Base-by-base conservation (phyloP, 2,113 vertebrate species). In the Clarias macrocephalus region DNA sequence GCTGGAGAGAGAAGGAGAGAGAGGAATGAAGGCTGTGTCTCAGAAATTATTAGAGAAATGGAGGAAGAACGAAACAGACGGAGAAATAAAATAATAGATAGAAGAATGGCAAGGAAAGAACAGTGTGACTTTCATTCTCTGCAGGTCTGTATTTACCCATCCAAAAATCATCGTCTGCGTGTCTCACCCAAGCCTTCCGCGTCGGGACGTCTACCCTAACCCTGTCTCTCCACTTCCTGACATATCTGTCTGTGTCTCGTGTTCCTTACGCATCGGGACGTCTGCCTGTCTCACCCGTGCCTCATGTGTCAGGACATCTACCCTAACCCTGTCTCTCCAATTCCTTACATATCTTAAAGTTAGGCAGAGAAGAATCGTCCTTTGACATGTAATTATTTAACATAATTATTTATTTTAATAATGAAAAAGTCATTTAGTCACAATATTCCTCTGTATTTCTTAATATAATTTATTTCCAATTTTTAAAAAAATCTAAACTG, bases 1-100 rank as follows among this genome's bases (percentile, higher is more conserved):
- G 96, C 94, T 97, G 89, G 54, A 7, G 59, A 54, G 15, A 52
- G 48, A 86, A 37, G 5, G 33, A 54, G 1, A 7, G 57, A 65
- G 28, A 68, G 16, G 66, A 68, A 68, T 33, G 16, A 68, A 30
- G 28, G 30, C 12, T 4, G 48, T 1, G 63, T 48, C 7, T 48
- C 6, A 7, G 48, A 48, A 48, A 8, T 48, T 48, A 7, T 48
- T 48, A 48, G 1, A n/a, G 23, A 23, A 23, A 25, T 1, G 11
- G 21, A 76, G 23, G 10, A 25, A 7, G 23, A 76, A 75, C 1
- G 23, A 82, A 42, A 48, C 25, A 28, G 25, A 18, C 10, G 18
- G 5, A 42, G 16, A 57, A 56, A 77, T 5, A 21, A 13, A 81
- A 57, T 6, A 80, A 80, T 30, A 4, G 18, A n/a, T 30, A 59